Conservation (phyloP, 2,888 invertebrate genomes). For the Dichetophora obliterata region DNA sequence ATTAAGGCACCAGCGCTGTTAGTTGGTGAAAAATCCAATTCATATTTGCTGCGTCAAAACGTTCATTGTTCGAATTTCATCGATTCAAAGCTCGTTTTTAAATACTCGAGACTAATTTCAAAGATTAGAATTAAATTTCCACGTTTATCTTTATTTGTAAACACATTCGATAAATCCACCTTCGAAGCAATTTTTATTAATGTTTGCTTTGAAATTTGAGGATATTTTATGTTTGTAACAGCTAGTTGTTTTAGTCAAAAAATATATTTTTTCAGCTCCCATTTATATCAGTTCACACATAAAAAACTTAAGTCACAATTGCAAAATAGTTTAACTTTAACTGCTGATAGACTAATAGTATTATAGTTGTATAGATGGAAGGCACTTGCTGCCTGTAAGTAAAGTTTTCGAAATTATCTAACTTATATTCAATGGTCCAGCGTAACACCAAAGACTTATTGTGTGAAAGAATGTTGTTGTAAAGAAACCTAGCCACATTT, state of each 20-base stretch:
- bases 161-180: constrained; percentile 54
- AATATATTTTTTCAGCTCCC: constrained; percentile 63
- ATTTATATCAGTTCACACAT: constrained; percentile 49
- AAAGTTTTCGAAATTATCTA: constrained; percentile 49
- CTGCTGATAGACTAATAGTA: constrained; percentile 46
- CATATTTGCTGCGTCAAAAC: constrained; percentile 48
- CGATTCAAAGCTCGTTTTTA: constrained; percentile 48
- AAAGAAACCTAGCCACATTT: constrained; percentile 56
- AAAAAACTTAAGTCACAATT: constrained; percentile 39
- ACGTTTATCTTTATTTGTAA: constrained; percentile 57
- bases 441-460: constrained; percentile 62
- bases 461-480: constrained; percentile 57
- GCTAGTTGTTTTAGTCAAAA: constrained; percentile 54
- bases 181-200: constrained; percentile 53
- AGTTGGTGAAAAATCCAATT: constrained; percentile 39
- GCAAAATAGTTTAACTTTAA: constrained; percentile 48
- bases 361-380: constrained; percentile 60
- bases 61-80: constrained; percentile 52
- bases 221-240: background rate
- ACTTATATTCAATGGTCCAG: constrained; percentile 60
- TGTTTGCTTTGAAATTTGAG: constrained; percentile 37
- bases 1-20: background rate
- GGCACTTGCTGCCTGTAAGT: constrained; percentile 60
- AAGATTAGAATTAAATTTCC: constrained; percentile 44
- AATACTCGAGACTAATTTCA: constrained; percentile 47